phyloP scores from a whole-genome alignment of 2,797 vertebrate species.

The Rhynchotus rufescens region DNA sequence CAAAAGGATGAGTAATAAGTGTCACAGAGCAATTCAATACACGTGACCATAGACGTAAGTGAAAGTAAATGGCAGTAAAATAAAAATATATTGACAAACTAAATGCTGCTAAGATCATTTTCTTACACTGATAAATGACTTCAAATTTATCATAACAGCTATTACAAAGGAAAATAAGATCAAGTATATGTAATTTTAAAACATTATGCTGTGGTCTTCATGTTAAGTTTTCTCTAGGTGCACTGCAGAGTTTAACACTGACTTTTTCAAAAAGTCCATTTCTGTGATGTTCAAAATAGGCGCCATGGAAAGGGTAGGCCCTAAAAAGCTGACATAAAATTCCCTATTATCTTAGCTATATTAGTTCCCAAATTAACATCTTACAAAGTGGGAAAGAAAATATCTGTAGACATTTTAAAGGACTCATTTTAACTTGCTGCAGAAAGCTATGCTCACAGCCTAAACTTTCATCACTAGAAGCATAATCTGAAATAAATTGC shows the following conservation, averaged over 20 bases:
- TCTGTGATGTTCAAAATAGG: neutral
- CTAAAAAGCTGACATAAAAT: neutral
- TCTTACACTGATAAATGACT: conserved; percentile 2
- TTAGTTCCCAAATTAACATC: neutral
- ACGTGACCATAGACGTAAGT: neutral
- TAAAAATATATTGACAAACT: neutral
- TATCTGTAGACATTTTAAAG: neutral
- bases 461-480: neutral
- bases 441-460: neutral
- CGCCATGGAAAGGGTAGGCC: neutral
- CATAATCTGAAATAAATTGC: neutral
- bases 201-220: conserved; percentile 24
- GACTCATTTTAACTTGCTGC: neutral
- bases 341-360: neutral
- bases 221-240: neutral
- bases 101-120: neutral
- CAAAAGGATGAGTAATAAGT: neutral
- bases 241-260: neutral
- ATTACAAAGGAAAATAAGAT: conserved; percentile 33
- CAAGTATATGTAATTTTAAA: neutral
- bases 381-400: neutral
- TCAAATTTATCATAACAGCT: conserved; percentile 9
- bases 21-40: neutral
- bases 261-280: neutral
- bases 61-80: conserved; percentile 16